Percentiles rank a stretch among this genome's conserved stretches.
Evolutionary conservation across 2,888 invertebrate species (phyloP).

Genomic region (Chouioia cunea): DNA sequence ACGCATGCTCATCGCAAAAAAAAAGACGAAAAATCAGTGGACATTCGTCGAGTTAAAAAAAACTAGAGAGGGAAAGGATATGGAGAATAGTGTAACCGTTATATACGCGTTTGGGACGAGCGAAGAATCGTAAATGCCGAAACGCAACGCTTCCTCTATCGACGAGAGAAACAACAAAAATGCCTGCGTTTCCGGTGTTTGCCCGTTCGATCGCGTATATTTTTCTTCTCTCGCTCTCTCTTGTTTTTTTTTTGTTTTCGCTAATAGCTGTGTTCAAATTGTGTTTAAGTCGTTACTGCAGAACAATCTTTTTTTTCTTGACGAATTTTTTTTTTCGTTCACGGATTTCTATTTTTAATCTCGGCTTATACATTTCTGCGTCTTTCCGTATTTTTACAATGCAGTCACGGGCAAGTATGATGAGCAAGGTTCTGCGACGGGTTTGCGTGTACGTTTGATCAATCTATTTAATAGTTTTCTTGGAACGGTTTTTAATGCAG

Average conservation of each 20-base stretch:
- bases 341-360: constrained; percentile 31
- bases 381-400: background rate
- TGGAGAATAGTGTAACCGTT: constrained; percentile 15
- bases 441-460: too few species aligned
- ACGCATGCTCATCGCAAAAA: constrained; percentile 18
- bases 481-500: too few species aligned
- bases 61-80: constrained; percentile 2
- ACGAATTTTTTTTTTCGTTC: constrained; percentile 10
- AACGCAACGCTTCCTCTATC: background rate
- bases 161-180: background rate
- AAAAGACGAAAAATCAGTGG: constrained; percentile 37
- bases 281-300: background rate
- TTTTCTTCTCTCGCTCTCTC: constrained; percentile 5
- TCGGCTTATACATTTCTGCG: too few species aligned
- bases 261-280: constrained; percentile 12
- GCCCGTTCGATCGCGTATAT: constrained; percentile 5
- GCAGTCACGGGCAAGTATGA: too few species aligned
- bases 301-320: constrained; percentile 2
- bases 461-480: too few species aligned
- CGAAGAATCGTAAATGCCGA: constrained; percentile 30
- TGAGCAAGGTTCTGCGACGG: too few species aligned
- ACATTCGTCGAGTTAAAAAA: constrained; percentile 16
- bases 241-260: constrained; percentile 20
- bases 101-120: constrained; percentile 8
- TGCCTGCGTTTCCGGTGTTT: constrained; percentile 29